Conservation (phyloP, 2,113 vertebrate genomes). For the Brachyistius frenatus region DNA sequence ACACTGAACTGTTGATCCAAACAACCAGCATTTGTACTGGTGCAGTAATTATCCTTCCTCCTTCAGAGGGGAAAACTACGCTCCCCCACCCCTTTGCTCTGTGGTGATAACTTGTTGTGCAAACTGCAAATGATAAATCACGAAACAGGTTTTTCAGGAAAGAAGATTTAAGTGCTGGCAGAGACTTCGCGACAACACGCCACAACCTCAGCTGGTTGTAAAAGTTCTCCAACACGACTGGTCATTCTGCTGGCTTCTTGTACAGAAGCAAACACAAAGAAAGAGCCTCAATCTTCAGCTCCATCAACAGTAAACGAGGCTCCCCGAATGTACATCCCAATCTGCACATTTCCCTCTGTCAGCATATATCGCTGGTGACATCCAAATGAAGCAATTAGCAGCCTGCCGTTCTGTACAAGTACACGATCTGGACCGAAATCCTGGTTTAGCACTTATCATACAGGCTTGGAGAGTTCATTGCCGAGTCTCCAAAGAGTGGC, state of each 20-base stretch:
- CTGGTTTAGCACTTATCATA: constrained; percentile 46
- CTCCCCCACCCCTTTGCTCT: constrained; percentile 22
- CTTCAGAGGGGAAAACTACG: constrained; percentile 3
- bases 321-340: neutral
- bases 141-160: constrained; percentile 76
- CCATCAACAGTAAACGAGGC: constrained; percentile 25
- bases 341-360: neutral
- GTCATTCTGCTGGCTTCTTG: constrained; percentile 38
- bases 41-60: constrained; percentile 56
- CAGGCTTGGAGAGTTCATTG: constrained; percentile 15
- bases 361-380: constrained; percentile 22
- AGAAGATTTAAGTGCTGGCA: constrained; percentile 52
- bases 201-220: constrained; percentile 43
- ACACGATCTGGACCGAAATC: constrained; percentile 20
- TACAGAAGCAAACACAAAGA: constrained; percentile 33
- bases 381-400: constrained; percentile 43
- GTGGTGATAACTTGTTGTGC: constrained; percentile 54
- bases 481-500: constrained; percentile 53
- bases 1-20: constrained; percentile 47
- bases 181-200: constrained; percentile 41
- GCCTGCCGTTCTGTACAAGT: neutral
- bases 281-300: constrained; percentile 14
- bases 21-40: constrained; percentile 57
- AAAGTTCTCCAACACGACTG: constrained; percentile 37
- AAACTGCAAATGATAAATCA: constrained; percentile 67